A percentile compares a stretch with the other conserved stretches of the same genome.
Evolutionary conservation across 1,140 invertebrate species (phyloP).

Genomic region (Pseudomyrmex sp.): DNA sequence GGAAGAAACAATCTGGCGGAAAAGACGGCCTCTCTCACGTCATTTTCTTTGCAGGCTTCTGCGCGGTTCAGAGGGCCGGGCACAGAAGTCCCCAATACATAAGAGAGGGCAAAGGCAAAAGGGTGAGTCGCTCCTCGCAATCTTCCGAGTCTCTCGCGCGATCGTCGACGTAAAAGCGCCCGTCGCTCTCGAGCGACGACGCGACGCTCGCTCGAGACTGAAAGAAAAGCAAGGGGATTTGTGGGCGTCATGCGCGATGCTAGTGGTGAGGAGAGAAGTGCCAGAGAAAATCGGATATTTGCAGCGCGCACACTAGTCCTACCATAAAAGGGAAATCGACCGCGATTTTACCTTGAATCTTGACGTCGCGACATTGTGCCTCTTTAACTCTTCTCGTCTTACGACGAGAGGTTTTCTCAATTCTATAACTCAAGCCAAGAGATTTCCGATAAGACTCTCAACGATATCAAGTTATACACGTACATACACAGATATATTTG

Average conservation of each 20-base stretch:
- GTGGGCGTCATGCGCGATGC: not conserved
- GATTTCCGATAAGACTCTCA: not conserved
- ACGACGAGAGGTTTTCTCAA: not conserved
- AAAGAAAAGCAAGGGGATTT: constrained; percentile 24
- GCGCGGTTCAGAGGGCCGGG: constrained; percentile 92
- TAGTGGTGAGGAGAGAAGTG: not conserved
- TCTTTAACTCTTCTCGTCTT: not conserved
- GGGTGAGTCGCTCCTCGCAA: constrained; percentile 86
- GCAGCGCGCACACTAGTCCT: not conserved
- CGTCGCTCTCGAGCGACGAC: not conserved
- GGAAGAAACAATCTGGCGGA: constrained; percentile 61
- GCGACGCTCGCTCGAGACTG: constrained; percentile 6
- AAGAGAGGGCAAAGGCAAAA: constrained; percentile 89
- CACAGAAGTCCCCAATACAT: constrained; percentile 89
- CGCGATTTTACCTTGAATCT: not conserved
- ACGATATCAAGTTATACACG: not conserved
- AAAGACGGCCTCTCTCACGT: constrained; percentile 70
- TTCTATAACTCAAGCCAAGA: not conserved
- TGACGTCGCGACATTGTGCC: not conserved
- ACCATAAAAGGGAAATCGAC: not conserved
- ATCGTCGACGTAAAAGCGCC: constrained; percentile 24
- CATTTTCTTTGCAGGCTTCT: constrained; percentile 88
- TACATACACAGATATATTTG: not conserved
- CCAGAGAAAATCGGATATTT: constrained; percentile 38
- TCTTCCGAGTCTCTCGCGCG: constrained; percentile 56